phyloP scores from a whole-genome alignment of 2,113 vertebrate species.

The Eidolon helvum region DNA sequence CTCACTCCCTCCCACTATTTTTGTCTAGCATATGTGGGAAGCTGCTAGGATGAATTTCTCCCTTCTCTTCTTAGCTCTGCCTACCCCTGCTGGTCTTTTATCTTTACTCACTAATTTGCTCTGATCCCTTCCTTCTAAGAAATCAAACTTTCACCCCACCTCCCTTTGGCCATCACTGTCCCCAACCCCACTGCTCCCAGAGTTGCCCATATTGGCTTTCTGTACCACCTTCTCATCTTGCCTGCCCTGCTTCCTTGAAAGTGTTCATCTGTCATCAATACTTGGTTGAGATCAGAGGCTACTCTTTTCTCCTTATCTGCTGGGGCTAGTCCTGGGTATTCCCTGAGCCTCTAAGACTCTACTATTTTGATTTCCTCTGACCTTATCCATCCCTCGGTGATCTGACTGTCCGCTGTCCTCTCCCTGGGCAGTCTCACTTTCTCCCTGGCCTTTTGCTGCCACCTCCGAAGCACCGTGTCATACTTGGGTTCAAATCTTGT shows the following conservation, averaged over 20 bases:
- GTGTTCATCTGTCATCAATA: not conserved
- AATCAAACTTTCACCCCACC: not conserved
- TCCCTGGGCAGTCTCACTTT: not conserved
- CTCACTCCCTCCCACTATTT: not conserved
- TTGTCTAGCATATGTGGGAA: not conserved
- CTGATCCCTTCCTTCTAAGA: not conserved
- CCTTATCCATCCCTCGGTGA: not conserved
- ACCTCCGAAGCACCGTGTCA: not conserved
- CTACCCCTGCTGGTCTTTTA: not conserved
- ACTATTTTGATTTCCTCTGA: not conserved
- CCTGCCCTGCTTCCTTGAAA: not conserved
- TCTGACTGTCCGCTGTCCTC: not conserved
- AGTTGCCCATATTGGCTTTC: not conserved
- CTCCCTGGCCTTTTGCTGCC: not conserved
- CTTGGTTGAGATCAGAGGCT: not conserved
- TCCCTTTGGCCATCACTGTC: too few relatives aligned
- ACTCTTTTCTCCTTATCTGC: not conserved
- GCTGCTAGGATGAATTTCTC: not conserved
- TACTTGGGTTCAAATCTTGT: not conserved
- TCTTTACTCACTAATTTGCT: not conserved
- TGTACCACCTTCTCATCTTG: fast-evolving
- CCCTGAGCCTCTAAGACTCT: not conserved
- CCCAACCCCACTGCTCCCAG: not conserved
- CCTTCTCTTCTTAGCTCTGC: not conserved
- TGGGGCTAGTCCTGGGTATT: not conserved